These are phyloP conservation scores for Eupeodes corollae DNA, from an alignment of 1,140 invertebrate species.

Conservation along the genomic window DNA sequence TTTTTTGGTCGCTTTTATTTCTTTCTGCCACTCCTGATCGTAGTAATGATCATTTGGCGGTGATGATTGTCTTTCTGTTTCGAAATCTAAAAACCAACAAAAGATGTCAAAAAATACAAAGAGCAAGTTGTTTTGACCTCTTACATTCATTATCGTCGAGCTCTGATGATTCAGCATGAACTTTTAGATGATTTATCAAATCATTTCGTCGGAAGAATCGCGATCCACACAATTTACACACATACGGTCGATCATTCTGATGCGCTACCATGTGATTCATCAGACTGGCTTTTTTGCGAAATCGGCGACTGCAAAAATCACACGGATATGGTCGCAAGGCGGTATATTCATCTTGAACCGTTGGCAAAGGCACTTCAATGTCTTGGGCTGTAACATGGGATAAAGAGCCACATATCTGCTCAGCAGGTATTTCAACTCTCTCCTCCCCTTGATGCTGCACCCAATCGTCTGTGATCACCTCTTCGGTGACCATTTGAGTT, in stretches of 20 bases:
- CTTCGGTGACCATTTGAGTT: constrained; percentile 49
- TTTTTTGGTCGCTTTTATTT: constrained; percentile 11
- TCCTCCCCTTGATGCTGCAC: constrained; percentile 56
- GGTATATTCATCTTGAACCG: constrained; percentile 70
- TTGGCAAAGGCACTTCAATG: constrained; percentile 62
- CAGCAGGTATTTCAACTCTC: constrained; percentile 54
- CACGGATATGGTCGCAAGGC: constrained; percentile 71
- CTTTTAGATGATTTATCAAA: constrained; percentile 69
- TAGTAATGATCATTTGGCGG: constrained; percentile 26
- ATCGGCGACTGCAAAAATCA: constrained; percentile 70
- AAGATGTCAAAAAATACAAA: not conserved
- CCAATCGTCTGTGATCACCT: constrained; percentile 68
- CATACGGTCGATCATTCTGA: constrained; percentile 64
- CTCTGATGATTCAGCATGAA: constrained; percentile 50
- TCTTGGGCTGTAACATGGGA: constrained; percentile 49
- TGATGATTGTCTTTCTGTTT: constrained; percentile 11
- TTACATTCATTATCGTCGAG: constrained; percentile 38
- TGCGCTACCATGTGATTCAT: constrained; percentile 77
- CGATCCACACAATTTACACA: constrained; percentile 66
- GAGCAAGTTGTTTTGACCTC: not conserved
- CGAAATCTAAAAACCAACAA: constrained; percentile 7
- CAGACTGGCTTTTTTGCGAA: constrained; percentile 67
- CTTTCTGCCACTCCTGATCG: constrained; percentile 25
- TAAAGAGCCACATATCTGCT: constrained; percentile 43
- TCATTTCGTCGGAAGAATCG: constrained; percentile 64